phyloP scores from a whole-genome alignment of 2,113 vertebrate genomes.

The Cisticola juncidis region DNA sequence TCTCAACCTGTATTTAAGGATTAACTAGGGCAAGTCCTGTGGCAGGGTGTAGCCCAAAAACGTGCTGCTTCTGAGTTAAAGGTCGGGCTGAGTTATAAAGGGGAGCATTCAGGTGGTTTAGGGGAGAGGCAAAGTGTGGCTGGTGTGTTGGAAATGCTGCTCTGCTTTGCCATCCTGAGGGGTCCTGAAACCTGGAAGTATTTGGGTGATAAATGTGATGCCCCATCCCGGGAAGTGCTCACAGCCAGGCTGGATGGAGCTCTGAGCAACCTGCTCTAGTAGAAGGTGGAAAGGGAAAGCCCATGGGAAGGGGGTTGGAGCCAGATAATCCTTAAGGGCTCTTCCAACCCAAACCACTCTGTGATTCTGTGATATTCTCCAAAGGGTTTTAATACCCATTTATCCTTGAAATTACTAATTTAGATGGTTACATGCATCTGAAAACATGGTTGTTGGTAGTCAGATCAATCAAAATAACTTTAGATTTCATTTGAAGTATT shows the following conservation, averaged over 20 bases:
- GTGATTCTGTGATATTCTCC: neutral
- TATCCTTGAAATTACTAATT: neutral
- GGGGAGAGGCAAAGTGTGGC: neutral
- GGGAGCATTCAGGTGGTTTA: neutral
- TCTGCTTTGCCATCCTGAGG: neutral
- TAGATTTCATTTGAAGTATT: neutral
- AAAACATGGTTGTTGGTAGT: neutral
- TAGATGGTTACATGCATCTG: neutral
- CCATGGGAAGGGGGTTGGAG: neutral
- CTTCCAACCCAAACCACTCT: neutral
- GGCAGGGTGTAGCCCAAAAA: neutral
- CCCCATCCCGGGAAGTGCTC: neutral
- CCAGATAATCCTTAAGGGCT: neutral
- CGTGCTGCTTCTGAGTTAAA: neutral
- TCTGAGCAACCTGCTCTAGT: neutral
- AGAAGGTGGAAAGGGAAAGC: neutral
- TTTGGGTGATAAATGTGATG: neutral
- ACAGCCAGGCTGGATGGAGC: neutral
- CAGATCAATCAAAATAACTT: neutral
- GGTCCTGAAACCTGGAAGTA: neutral
- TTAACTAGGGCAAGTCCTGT: neutral
- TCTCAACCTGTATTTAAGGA: neutral
- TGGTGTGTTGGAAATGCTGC: neutral
- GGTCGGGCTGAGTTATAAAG: neutral
- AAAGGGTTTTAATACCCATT: neutral